phyloP scores from a whole-genome alignment of 1,140 invertebrate genomes.

The Caerostris extrusa region DNA sequence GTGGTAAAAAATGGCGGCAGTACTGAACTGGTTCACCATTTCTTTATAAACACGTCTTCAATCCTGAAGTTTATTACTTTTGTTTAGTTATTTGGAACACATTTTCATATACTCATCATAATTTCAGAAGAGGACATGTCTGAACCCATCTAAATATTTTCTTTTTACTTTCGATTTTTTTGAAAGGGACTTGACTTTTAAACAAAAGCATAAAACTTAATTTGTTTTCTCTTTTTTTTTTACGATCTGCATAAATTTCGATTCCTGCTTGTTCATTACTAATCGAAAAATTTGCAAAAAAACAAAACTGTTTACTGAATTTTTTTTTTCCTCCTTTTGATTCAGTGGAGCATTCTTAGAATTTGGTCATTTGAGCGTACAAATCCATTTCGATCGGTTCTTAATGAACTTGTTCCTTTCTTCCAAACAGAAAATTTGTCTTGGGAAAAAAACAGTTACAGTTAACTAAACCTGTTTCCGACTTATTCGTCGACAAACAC shows the following conservation, averaged over 20 bases:
- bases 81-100: neutral
- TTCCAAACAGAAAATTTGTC: neutral
- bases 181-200: neutral
- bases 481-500: neutral
- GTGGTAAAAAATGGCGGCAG: no score
- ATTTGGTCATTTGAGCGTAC: conserved; percentile 5
- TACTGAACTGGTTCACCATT: no score
- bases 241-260: conserved; percentile 26
- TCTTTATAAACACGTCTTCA: no score
- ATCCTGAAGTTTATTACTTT: neutral
- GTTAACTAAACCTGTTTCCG: neutral
- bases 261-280: conserved; percentile 18
- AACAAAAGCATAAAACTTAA: neutral
- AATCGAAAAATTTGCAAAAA: neutral
- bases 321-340: neutral
- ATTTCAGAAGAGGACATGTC: neutral
- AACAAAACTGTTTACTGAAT: conserved; percentile 4
- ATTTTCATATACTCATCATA: neutral
- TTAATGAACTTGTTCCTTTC: conserved; percentile 20
- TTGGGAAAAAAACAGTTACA: neutral
- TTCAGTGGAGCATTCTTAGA: no score
- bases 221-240: conserved; percentile 35
- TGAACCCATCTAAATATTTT: neutral
- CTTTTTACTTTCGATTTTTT: neutral
- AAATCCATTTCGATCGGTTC: neutral